Base-by-base conservation (phyloP, 2,113 vertebrate genomes). In the Hucho hucho region DNA sequence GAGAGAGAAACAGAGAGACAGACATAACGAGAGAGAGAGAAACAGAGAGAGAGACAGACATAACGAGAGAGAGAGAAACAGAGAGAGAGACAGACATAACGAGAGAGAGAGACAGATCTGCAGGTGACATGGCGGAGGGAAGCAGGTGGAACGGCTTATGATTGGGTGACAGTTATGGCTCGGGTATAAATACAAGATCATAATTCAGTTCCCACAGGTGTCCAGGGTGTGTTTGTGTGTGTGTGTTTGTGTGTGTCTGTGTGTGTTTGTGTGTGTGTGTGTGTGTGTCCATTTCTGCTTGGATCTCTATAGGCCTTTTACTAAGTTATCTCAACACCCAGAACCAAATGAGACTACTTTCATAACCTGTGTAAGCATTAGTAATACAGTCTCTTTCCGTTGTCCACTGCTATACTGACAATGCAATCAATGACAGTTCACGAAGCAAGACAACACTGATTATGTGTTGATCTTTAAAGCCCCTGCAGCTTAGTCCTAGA, bases 61-160 rank as follows among this genome's bases (percentile, higher is more conserved):
- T 3, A 28, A 3, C 0, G 29, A 29, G 63, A 22, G 20, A 66
- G 61, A 47, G n/a, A n/a, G n/a, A n/a, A n/a, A n/a, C n/a, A n/a
- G n/a, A n/a, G n/a, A n/a, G n/a, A 26, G 71, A 73, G 20, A 32
- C 26, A 72, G 58, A 63, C 29, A 43, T 20, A 63, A 12, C 24
- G 71, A 64, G 61, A 64, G 37, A 74, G 73, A 72, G 29, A 63
- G 70, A 47, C 58, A 32, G 16, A 67, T 64, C 74, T 68, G 73
- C 79, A 77, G 82, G 76, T 80, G 84, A 79, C 83, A 70, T 72
- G 58, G 59, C 81, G 3, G 64, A 53, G 16, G 75, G n/a, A 73
- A 86, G 82, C 81, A 81, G 90, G 89, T 88, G 81, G 70, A 81
- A 83, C 82, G 65, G 72, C 43, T 75, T 83, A 28, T 74, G 77